Evolutionary conservation across 2,888 invertebrate genomes (phyloP).

Genomic region (Acrobasis suavella): DNA sequence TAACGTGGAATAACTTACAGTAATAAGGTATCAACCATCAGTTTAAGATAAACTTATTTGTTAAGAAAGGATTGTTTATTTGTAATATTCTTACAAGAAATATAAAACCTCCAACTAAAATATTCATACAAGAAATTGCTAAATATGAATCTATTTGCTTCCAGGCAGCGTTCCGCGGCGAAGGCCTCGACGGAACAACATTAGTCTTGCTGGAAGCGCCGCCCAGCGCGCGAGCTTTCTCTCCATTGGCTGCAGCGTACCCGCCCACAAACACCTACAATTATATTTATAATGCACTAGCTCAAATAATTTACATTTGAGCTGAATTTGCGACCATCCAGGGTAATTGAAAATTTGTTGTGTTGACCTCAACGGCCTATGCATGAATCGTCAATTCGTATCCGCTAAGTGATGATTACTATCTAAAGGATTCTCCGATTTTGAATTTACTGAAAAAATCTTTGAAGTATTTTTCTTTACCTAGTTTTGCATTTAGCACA

Average conservation of each 20-base stretch:
- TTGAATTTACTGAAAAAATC: too few relatives aligned
- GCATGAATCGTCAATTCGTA: constrained; percentile 40
- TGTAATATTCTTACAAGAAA: constrained; percentile 14
- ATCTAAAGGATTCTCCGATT: constrained; percentile 37
- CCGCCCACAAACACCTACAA: constrained; percentile 78
- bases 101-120: constrained; percentile 20
- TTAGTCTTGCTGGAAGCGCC: constrained; percentile 70
- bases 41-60: too few relatives aligned
- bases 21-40: too few relatives aligned
- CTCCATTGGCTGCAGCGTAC: constrained; percentile 62
- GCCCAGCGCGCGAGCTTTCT: constrained; percentile 59
- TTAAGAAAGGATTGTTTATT: not conserved
- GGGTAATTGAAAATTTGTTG: constrained; percentile 83
- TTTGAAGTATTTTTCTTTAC: too few relatives aligned
- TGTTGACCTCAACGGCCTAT: constrained; percentile 72
- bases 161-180: constrained; percentile 52
- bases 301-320: constrained; percentile 81
- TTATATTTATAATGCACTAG: constrained; percentile 81
- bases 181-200: constrained; percentile 78
- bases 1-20: too few relatives aligned
- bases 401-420: constrained; percentile 67
- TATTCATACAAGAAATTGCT: constrained; percentile 2
- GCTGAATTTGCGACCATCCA: constrained; percentile 79
- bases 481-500: too few relatives aligned
- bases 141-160: constrained; percentile 14